Evolutionary conservation across 2,113 vertebrate genomes (phyloP).

Genomic region (Pelecanus crispus): DNA sequence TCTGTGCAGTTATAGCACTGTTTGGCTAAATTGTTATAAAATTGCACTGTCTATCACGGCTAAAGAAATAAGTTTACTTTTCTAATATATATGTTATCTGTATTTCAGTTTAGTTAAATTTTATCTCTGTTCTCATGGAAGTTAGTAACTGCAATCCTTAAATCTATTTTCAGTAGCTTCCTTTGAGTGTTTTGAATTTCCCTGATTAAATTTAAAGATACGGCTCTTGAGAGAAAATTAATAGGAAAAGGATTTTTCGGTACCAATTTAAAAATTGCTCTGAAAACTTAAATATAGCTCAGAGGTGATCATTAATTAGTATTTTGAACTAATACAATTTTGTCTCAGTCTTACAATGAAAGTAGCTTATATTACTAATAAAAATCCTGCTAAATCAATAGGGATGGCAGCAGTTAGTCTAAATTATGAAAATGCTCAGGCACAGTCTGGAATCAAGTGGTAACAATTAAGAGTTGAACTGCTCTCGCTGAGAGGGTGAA

Average conservation of each 20-base stretch:
- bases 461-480: conserved; percentile 2
- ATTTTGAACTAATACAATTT: not conserved
- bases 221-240: not conserved
- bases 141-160: not conserved
- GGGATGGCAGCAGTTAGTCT: not conserved
- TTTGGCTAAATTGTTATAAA: not conserved
- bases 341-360: not conserved
- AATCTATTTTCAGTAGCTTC: not conserved
- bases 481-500: not conserved
- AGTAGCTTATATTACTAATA: not conserved
- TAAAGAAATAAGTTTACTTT: not conserved
- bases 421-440: not conserved
- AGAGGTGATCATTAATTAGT: not conserved
- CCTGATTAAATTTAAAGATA: not conserved
- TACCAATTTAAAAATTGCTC: not conserved
- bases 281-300: not conserved
- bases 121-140: not conserved
- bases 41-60: not conserved
- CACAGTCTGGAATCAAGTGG: not conserved
- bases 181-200: not conserved
- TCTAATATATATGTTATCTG: not conserved
- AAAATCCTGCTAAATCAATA: not conserved
- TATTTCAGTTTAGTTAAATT: not conserved
- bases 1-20: not conserved
- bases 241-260: not conserved